Evolutionary conservation across 1,140 invertebrate species (phyloP), one percentile per base, ranked within the genome.

Genomic region (Drosophila tristis): DNA sequence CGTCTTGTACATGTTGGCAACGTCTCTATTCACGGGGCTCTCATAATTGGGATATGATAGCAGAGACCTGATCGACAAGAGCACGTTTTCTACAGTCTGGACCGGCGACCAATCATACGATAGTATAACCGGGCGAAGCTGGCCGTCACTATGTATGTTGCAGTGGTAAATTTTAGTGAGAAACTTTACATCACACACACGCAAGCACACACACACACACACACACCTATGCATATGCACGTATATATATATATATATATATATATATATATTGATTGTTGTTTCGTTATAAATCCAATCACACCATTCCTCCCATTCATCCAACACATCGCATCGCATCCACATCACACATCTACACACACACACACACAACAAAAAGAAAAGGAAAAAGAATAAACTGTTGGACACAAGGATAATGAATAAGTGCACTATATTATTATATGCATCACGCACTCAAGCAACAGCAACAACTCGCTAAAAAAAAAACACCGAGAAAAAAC

Each of bases 21-120:
- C 97, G 93, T 97, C 97, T 93, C 98, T 98, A 45, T 97, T 97
- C 82, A 99, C 93, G n/a, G 98, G 98, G 94, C 99, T 98, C 92
- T 99, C 98, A 11, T 98, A 98, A 94, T 99, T 99, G 9, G 98
- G 98, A 62, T 98, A 98, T 90, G 97, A 98, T 59, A 99, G 92
- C 70, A 99, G 94, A 71, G 98, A 98, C 93, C 98, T 98, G 93
- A 99, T 99, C 20, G 98, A 99, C 53, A 99, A 93, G 56, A 99
- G 94, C 60, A 99, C 97, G 64, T 98, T 99, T 91, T 98, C 95
- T 81, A 99, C 99, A 93, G 99, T 98, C 79, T 99, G 94, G 15
- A 98, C 98, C 47, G 98, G 98, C 92, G 97, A 98, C 98, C 98
- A 99, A 90, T 96, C 95, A 93, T 97, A 97, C 94, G 95, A 95